Conservation (phyloP, 92 coral and sea anemone genomes). For the Porites evermanni region DNA sequence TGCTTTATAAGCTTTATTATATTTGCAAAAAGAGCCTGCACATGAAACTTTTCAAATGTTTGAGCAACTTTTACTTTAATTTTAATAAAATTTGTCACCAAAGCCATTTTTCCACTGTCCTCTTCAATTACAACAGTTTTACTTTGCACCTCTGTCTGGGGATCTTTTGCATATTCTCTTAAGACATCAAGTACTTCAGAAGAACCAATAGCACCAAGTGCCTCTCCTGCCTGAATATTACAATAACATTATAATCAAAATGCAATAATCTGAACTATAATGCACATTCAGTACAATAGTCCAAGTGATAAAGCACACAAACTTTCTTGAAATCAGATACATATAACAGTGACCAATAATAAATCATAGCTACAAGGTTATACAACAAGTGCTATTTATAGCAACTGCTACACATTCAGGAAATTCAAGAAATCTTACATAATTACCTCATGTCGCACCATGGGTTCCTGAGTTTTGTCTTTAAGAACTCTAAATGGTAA, state of each 20-base stretch:
- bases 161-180: constrained; percentile 74
- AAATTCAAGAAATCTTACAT: neutral
- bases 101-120: no score
- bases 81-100: no score
- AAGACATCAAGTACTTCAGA: constrained; percentile 77
- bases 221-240: constrained; percentile 94
- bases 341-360: no score
- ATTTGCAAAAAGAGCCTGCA: no score
- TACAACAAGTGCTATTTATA: neutral
- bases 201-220: constrained; percentile 97
- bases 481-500: constrained; percentile 74
- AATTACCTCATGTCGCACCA: constrained; percentile 98
- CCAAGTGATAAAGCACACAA: neutral
- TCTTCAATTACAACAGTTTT: no score
- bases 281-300: neutral
- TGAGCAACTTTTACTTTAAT: no score
- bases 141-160: constrained; percentile 78
- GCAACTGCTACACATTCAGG: neutral
- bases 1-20: no score
- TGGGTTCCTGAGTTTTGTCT: constrained; percentile 90
- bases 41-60: no score
- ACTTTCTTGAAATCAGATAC: neutral
- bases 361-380: neutral
- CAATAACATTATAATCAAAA: neutral
- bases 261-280: no score